Percentiles rank a stretch among this genome's conserved stretches.
Conservation (phyloP, 2,888 invertebrate species). For the Drosophila parthenogenetica region DNA sequence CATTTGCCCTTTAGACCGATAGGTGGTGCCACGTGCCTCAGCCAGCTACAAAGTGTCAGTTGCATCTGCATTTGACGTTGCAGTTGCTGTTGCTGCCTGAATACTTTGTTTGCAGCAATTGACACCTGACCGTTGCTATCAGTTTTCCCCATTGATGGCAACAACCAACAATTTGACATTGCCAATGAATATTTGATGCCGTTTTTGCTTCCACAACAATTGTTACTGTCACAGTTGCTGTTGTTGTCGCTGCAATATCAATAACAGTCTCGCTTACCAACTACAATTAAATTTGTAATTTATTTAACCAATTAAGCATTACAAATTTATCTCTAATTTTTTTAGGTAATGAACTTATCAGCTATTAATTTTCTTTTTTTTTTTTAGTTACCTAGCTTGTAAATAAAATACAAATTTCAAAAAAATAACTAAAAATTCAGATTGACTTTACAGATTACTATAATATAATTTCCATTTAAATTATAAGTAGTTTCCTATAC, state of each 20-base stretch:
- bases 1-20: constrained; percentile 11
- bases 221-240: neutral
- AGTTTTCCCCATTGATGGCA: constrained; percentile 15
- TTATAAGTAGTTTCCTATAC: too few species aligned
- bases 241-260: neutral
- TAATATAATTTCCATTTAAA: too few species aligned
- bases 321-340: neutral
- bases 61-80: constrained; percentile 2
- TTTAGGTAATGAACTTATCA: neutral
- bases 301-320: constrained; percentile 7
- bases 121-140: constrained; percentile 28
- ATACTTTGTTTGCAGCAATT: constrained; percentile 14
- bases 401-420: too few species aligned
- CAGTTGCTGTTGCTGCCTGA: neutral
- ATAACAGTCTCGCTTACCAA: neutral
- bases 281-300: neutral
- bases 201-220: neutral
- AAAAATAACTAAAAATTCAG: too few species aligned
- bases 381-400: too few species aligned
- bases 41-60: neutral
- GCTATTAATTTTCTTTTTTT: too few species aligned
- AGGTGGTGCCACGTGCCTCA: constrained; percentile 26
- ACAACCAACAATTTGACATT: constrained; percentile 33
- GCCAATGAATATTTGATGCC: neutral
- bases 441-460: too few species aligned